phyloP scores from a whole-genome alignment of 2,113 vertebrate species.

The Cyanoramphus novaezelandiae region DNA sequence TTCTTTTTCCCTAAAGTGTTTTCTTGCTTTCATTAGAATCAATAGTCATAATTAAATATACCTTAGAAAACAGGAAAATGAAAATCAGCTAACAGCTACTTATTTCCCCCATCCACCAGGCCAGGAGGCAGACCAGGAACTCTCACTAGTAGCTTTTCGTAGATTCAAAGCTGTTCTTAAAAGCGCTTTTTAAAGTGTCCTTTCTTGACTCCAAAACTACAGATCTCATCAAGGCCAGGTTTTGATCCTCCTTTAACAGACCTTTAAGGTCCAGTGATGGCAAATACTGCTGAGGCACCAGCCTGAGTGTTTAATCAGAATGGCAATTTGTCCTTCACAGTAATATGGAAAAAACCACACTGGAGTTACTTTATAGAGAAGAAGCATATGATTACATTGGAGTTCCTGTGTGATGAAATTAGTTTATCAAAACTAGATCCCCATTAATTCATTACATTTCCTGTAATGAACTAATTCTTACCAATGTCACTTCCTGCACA shows the following conservation, averaged over 20 bases:
- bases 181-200: neutral
- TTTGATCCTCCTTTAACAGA: neutral
- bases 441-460: neutral
- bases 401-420: neutral
- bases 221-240: neutral
- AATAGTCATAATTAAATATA: constrained; percentile 5
- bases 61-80: neutral
- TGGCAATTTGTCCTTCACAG: neutral
- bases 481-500: neutral
- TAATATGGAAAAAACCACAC: neutral
- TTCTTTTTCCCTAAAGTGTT: neutral
- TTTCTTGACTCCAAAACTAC: neutral
- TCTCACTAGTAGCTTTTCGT: neutral
- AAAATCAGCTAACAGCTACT: neutral
- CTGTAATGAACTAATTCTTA: neutral
- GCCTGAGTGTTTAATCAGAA: neutral
- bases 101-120: neutral
- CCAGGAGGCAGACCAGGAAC: neutral
- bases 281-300: neutral
- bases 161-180: neutral
- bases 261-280: neutral
- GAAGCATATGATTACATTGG: neutral
- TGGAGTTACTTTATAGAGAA: neutral
- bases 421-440: neutral
- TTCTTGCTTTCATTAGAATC: constrained; percentile 15